Percentiles rank a stretch among this genome's conserved stretches.
phyloP scores from a whole-genome alignment of 2,113 vertebrate species.

The Neoarius graeffei region DNA sequence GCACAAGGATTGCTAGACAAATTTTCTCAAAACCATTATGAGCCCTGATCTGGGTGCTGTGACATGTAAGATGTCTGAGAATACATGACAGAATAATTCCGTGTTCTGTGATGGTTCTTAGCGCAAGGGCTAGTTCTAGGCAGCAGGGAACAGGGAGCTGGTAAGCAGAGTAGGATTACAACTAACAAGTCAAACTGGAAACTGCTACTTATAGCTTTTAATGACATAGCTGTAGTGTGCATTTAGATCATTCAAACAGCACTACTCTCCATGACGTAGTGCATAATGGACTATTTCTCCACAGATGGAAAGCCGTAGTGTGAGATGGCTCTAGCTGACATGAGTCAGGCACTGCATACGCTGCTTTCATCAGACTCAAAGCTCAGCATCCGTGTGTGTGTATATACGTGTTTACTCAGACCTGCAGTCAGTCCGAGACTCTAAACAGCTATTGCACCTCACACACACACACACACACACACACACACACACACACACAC shows the following conservation, averaged over 20 bases:
- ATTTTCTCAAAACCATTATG: not conserved
- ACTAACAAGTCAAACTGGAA: constrained; percentile 5
- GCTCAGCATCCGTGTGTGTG: constrained; percentile 6
- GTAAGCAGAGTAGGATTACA: not conserved
- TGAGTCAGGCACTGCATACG: constrained; percentile 1
- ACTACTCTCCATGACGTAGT: not conserved
- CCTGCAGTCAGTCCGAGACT: not conserved
- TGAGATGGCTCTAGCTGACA: not conserved
- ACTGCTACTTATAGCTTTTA: constrained; percentile 20
- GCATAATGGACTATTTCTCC: not conserved
- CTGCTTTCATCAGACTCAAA: constrained; percentile 12
- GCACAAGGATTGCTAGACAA: not conserved
- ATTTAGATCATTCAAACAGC: not conserved
- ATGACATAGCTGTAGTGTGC: not conserved
- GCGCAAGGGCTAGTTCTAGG: not conserved
- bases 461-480: constrained; percentile 3
- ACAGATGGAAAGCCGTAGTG: constrained; percentile 28
- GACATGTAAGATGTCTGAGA: not conserved
- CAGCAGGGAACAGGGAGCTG: too few species aligned
- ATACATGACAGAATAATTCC: not conserved
- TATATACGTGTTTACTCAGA: constrained; percentile 19
- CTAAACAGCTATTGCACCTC: constrained; percentile 4
- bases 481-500: too few species aligned
- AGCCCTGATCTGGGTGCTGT: constrained; percentile 7
- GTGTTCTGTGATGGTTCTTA: not conserved